Conservation (phyloP, 2,888 invertebrate genomes). For the Aphidoletes aphidimyza region DNA sequence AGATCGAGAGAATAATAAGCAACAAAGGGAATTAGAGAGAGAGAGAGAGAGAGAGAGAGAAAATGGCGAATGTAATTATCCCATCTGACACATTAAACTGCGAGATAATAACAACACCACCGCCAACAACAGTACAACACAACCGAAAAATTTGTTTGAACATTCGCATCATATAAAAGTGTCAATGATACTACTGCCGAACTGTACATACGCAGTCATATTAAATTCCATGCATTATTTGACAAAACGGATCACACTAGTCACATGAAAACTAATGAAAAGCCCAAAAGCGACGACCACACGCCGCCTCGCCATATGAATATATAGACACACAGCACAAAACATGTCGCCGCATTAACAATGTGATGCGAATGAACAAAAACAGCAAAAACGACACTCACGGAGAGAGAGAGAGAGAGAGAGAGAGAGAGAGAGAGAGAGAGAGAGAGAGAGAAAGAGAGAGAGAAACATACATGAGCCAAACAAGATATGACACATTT, state of each 20-base stretch:
- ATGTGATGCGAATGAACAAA: not conserved
- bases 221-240: conserved; percentile 37
- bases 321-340: not conserved
- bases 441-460: not conserved
- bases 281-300: conserved; percentile 11
- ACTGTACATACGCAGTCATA: not conserved
- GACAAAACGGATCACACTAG: conserved; percentile 10
- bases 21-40: not conserved
- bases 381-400: not conserved
- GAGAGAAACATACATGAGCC: not conserved
- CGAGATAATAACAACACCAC: conserved; percentile 22
- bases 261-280: not conserved
- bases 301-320: not conserved
- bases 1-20: not conserved
- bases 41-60: not conserved
- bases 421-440: not conserved
- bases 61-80: conserved; percentile 7
- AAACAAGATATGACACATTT: conserved; percentile 17
- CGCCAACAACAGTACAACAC: conserved; percentile 29
- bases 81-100: conserved; percentile 20
- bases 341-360: not conserved
- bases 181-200: too few species aligned
- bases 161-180: not conserved
- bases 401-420: not conserved
- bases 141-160: conserved; percentile 9